These are phyloP conservation scores for Tenebrosternarchus preto DNA, from an alignment of 2,113 vertebrate genomes.

Conservation along the genomic window DNA sequence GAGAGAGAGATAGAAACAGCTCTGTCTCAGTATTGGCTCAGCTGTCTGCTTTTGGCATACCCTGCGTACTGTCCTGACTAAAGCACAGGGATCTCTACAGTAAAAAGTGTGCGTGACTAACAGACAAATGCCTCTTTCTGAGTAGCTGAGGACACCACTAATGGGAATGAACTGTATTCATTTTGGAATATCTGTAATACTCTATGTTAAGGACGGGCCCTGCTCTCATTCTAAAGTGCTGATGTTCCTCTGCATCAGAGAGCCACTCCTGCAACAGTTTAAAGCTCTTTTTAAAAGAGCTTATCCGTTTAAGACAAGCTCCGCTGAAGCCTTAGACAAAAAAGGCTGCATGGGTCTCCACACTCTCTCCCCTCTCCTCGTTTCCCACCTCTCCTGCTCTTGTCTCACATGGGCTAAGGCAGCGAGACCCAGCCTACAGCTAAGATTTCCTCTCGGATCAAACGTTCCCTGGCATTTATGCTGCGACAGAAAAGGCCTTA, in stretches of 20 bases:
- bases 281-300: slow-evolving; percentile 29
- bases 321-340: slow-evolving; percentile 23
- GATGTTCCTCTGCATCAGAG: slow-evolving; percentile 20
- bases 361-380: slow-evolving; percentile 25
- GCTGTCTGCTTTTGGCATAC: neutral
- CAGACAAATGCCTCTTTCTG: neutral
- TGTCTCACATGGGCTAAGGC: slow-evolving; percentile 38
- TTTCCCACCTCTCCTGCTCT: slow-evolving; percentile 27
- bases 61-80: neutral
- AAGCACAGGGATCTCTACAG: neutral
- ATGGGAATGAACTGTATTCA: neutral
- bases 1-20: neutral
- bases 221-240: slow-evolving; percentile 33
- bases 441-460: slow-evolving; percentile 43
- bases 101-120: neutral
- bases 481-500: slow-evolving; percentile 41
- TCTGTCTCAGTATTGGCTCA: slow-evolving; percentile 4
- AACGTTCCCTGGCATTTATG: slow-evolving; percentile 45
- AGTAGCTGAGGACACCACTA: neutral
- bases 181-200: slow-evolving; percentile 18
- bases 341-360: neutral
- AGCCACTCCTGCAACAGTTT: slow-evolving; percentile 46
- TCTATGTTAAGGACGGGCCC: slow-evolving; percentile 14
- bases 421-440: slow-evolving; percentile 43
- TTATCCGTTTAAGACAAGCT: slow-evolving; percentile 42